Evolutionary conservation across 2,797 vertebrate genomes (phyloP).

Genomic region (Phyllotis vaccarum): DNA sequence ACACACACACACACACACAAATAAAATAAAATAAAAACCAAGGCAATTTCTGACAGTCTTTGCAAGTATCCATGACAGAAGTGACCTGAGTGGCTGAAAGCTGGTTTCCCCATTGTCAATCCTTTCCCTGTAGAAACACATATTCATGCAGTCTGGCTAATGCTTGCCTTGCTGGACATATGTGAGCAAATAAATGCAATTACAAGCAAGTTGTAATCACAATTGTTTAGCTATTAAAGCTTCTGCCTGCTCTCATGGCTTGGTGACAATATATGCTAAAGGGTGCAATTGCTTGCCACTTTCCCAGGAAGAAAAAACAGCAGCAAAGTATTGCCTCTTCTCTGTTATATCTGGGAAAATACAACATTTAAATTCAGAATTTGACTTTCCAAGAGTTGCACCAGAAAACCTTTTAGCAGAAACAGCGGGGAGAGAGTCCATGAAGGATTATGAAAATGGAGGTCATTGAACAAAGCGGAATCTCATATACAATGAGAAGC

Average conservation of each 20-base stretch:
- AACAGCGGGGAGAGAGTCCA: slow-evolving; percentile 90
- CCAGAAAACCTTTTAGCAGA: slow-evolving; percentile 91
- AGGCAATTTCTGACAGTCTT: slow-evolving; percentile 77
- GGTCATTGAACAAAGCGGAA: slow-evolving; percentile 88
- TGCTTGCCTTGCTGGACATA: slow-evolving; percentile 85
- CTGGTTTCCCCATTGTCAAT: slow-evolving; percentile 85
- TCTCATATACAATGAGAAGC: slow-evolving; percentile 89
- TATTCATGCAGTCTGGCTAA: slow-evolving; percentile 80
- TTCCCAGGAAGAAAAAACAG: slow-evolving; percentile 68
- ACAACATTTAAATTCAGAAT: slow-evolving; percentile 91
- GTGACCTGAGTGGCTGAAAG: slow-evolving; percentile 84
- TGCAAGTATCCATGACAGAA: slow-evolving; percentile 82
- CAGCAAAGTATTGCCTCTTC: slow-evolving; percentile 81
- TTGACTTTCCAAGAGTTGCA: slow-evolving; percentile 89
- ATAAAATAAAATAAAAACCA: slow-evolving; percentile 49
- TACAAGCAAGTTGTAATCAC: slow-evolving; percentile 87
- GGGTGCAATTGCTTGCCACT: slow-evolving; percentile 78
- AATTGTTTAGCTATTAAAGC: slow-evolving; percentile 86
- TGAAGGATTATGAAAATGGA: slow-evolving; percentile 92
- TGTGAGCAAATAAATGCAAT: slow-evolving; percentile 89
- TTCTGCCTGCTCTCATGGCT: slow-evolving; percentile 76
- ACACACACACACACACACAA: too few relatives aligned
- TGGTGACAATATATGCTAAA: slow-evolving; percentile 82
- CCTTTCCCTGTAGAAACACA: slow-evolving; percentile 84
- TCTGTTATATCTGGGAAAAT: slow-evolving; percentile 87